A percentile compares a stretch with the other conserved stretches of the same genome.
These are phyloP conservation scores for Chymomyza procnemis DNA, from an alignment of 2,888 invertebrate genomes.

Conservation along the genomic window DNA sequence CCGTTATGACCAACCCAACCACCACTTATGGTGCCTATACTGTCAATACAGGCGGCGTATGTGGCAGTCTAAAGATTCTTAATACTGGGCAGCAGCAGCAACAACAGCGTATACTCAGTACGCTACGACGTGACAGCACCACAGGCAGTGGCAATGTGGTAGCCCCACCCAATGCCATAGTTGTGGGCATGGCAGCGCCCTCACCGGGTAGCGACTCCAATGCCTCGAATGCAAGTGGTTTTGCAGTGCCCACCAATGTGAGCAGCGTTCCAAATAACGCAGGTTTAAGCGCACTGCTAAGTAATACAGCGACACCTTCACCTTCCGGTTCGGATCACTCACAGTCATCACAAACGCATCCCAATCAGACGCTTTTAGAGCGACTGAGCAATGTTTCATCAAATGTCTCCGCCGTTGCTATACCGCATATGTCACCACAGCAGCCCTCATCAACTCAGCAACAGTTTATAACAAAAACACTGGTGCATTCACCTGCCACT, in stretches of 20 bases:
- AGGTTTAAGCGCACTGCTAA: conserved; percentile 81
- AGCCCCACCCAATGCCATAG: conserved; percentile 75
- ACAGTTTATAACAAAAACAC: conserved; percentile 74
- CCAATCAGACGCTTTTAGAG: conserved; percentile 76
- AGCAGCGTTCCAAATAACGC: conserved; percentile 25
- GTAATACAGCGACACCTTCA: conserved; percentile 78
- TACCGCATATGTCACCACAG: conserved; percentile 77
- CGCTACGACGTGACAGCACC: conserved; percentile 78
- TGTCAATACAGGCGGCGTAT: conserved; percentile 59
- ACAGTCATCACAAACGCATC: conserved; percentile 72
- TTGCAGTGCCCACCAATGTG: conserved; percentile 80
- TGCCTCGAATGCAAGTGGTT: conserved; percentile 79
- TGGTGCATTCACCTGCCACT: conserved; percentile 77
- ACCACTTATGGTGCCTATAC: conserved; percentile 74
- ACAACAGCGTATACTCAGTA: conserved; percentile 76
- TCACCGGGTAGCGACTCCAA: conserved; percentile 79
- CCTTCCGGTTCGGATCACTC: conserved; percentile 76
- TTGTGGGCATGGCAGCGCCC: conserved; percentile 79
- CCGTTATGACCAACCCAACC: conserved; percentile 77
- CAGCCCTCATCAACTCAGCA: conserved; percentile 55
- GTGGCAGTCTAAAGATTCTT: conserved; percentile 67
- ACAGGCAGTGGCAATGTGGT: conserved; percentile 47
- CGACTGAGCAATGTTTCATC: conserved; percentile 76
- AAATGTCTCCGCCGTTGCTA: conserved; percentile 60
- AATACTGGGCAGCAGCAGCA: conserved; percentile 63